Base-by-base conservation (phyloP, 2,888 invertebrate species). In the Caenorhabditis becei region DNA sequence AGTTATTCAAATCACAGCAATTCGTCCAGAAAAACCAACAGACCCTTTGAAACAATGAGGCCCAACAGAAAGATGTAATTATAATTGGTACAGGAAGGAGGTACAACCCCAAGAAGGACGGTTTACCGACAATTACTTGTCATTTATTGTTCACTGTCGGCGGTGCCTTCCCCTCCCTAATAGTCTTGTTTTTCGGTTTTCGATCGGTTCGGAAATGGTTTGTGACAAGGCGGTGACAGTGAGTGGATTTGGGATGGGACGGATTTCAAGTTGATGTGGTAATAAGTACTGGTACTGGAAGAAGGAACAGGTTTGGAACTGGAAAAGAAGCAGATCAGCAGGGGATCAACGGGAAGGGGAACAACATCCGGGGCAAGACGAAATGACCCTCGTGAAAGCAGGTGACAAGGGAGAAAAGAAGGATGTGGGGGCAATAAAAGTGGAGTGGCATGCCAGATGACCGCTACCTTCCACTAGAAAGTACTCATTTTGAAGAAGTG, bases 391-490 rank as follows among this genome's bases (percentile, higher is more conserved):
- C 8, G 51, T 23, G 51, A 26, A 18, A 18, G 35, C 58, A 18
- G 58, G 58, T 58, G 58, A 58, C 58, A 35, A 63, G 53, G 37
- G n/a, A 24, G 32, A 61, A 61, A 41, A 51, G 20, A 20, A 47
- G 49, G 28, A 28, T 8, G 11, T 53, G 54, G 56, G 32, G 47
- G 58, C 37, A 58, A 65, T 51, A 74, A 58, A 70, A 72, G 32
- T 72, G 72, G 47, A 63, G 63, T 63, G 62, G 71, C 41, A 71
- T 62, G 62, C 71, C 62, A 71, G 71, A 72, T 72, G 72, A 72
- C 72, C 62, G 63, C 63, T 47, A 23, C 35, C 47, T 41, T 16
- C 54, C 23, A 0, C 7, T 4, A 47, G 2, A 11, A n/a, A 18
- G 53, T 28, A 65, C 41, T 41, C 41, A 16, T 16, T 41, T 41